Base-by-base conservation (phyloP, 1,140 invertebrate species). In the Megalopta genalis region DNA sequence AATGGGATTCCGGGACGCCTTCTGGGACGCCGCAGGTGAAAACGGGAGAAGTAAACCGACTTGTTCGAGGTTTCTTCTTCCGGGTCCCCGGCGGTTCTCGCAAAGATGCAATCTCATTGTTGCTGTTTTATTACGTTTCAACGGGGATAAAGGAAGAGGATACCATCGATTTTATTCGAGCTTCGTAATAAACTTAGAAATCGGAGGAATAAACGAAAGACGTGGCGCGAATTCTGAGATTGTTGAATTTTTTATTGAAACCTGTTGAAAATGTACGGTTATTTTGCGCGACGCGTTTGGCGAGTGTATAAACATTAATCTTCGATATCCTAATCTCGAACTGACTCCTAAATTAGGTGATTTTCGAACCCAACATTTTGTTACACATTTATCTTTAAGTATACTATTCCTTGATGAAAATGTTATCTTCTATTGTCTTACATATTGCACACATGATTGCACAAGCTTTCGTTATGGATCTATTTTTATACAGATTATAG, bases 11-110 rank as follows among this genome's bases (percentile, higher is more conserved):
- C 49, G 49, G 18, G 49, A 42, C 57, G 59, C 62, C 70, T 78
- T 66, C 62, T 69, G 73, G 73, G 57, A 64, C 60, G 60, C 46
- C 67, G 77, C 81, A 78, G 84, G 68, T 86, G 71, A 62, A 75
- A 70, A 62, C 64, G 42, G 68, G 59, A 59, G 46, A 68, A 78
- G 42, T 54, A 74, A 73, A 59, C 49, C 75, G 68, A 74, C 32
- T 27, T 77, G 69, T 21, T 18, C 37, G 12, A 69, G 74, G 62
- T 54, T 62, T 70, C 77, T 71, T 83, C 39, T 77, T 80, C 39
- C 70, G 23, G 23, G 12, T 23, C 25, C 52, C 32, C 42, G n/a
- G 8, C 59, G 66, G 46, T 60, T 67, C 25, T 52, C 65, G 23
- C 54, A 21, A 70, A 77, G 74, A 37, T 65, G 68, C 52, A 52